A percentile compares a stretch with the other conserved stretches of the same genome.
phyloP scores from a whole-genome alignment of 2,888 invertebrate species.

The Clostera curtula region DNA sequence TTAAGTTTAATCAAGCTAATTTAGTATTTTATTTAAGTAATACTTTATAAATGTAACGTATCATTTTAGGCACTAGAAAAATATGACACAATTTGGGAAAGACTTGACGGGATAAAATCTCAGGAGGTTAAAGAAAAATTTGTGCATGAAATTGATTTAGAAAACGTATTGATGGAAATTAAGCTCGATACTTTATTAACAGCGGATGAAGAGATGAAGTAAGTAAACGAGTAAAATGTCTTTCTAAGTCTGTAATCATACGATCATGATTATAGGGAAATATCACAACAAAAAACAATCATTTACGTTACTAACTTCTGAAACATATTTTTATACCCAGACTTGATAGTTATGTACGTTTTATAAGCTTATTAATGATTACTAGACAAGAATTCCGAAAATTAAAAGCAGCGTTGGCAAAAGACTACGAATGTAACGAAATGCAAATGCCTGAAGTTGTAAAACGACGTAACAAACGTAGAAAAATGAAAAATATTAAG shows the following conservation, averaged over 20 bases:
- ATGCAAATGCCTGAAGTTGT: conserved; percentile 41
- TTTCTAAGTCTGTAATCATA: not conserved
- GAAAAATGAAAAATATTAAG: conserved; percentile 22
- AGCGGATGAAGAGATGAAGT: conserved; percentile 45
- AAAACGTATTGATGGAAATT: conserved; percentile 30
- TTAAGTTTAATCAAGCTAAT: too few relatives aligned
- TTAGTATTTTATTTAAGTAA: too few relatives aligned
- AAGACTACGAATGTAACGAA: conserved; percentile 39
- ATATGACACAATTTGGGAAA: conserved; percentile 39
- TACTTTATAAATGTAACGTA: too few relatives aligned
- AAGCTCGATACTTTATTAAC: conserved; percentile 31
- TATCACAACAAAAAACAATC: too few relatives aligned
- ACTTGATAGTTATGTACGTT: not conserved
- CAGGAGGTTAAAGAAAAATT: conserved; percentile 37
- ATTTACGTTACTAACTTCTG: too few relatives aligned
- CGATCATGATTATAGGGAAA: too few relatives aligned
- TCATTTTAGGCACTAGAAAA: conserved; percentile 30
- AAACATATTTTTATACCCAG: too few relatives aligned
- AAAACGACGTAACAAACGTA: conserved; percentile 24
- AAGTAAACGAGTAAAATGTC: conserved; percentile 2
- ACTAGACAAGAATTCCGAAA: conserved; percentile 35
- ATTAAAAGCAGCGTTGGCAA: conserved; percentile 39
- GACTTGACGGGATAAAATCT: conserved; percentile 29
- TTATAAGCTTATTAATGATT: conserved; percentile 1
- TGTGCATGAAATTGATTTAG: conserved; percentile 25